phyloP scores from a whole-genome alignment of 2,797 vertebrate genomes.

The Etheostoma perlongum region DNA sequence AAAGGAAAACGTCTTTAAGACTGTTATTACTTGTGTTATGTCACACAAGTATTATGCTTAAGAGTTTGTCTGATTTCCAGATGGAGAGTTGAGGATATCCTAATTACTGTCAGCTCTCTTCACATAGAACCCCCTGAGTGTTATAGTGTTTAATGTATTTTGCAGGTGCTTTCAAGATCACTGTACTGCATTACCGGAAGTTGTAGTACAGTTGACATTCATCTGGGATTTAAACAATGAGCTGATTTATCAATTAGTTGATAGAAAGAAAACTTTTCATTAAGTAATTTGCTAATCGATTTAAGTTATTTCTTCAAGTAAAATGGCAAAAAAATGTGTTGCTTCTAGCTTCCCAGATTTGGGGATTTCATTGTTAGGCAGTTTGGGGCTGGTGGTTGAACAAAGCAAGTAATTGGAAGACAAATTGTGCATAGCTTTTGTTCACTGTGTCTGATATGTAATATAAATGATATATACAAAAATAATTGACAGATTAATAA shows the following conservation, averaged over 20 bases:
- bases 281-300: not conserved
- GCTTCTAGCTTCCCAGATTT: not conserved
- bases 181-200: not conserved
- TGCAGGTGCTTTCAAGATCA: not conserved
- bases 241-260: not conserved
- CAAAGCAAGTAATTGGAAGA: not conserved
- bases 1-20: constrained; percentile 62
- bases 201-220: not conserved
- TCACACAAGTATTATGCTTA: constrained; percentile 55
- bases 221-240: not conserved
- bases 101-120: constrained; percentile 21
- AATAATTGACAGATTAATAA: not conserved
- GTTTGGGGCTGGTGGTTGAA: not conserved
- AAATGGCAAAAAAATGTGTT: not conserved
- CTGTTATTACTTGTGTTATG: constrained; percentile 51
- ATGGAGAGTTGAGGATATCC: constrained; percentile 32
- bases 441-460: not conserved
- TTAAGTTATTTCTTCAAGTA: not conserved
- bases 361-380: not conserved
- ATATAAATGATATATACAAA: not conserved
- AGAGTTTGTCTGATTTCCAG: constrained; percentile 36
- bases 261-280: not conserved
- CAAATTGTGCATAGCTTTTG: not conserved
- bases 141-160: constrained; percentile 15
- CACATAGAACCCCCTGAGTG: constrained; percentile 11